Percentiles rank a stretch among this genome's conserved stretches.
phyloP scores from a whole-genome alignment of 1,140 invertebrate species.

The Samia ricini region DNA sequence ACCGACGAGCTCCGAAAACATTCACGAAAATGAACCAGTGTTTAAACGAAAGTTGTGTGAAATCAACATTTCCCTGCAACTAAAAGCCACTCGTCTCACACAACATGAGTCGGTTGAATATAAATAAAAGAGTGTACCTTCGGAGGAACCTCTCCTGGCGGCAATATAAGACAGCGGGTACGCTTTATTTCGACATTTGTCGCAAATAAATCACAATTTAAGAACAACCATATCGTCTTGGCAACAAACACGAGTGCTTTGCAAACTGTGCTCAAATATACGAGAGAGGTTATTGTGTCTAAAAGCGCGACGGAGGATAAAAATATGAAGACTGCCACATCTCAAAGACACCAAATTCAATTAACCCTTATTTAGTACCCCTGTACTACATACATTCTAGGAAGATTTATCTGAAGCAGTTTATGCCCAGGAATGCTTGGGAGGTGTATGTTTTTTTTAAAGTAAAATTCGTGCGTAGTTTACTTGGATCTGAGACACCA shows the following conservation, averaged over 20 bases:
- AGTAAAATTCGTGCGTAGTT: no score
- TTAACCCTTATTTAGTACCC: no score
- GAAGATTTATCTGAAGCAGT: no score
- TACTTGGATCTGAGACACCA: no score
- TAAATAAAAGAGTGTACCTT: neutral
- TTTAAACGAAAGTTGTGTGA: neutral
- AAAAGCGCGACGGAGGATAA: neutral
- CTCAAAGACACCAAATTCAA: no score
- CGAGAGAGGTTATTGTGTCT: neutral
- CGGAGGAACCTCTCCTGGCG: neutral
- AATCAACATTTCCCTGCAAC: neutral
- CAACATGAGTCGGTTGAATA: neutral
- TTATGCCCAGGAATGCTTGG: no score
- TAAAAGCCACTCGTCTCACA: neutral
- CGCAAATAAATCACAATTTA: constrained; percentile 1
- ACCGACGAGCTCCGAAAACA: neutral
- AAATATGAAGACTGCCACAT: no score
- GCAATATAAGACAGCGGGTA: neutral
- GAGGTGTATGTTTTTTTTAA: no score
- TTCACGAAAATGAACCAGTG: neutral
- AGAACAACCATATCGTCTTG: neutral
- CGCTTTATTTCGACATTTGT: constrained; percentile 1
- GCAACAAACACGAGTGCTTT: constrained; percentile 1
- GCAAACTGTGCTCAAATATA: neutral
- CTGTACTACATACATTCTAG: no score